phyloP scores from a whole-genome alignment of 2,113 vertebrate genomes.

The Pterophyllum scalare region DNA sequence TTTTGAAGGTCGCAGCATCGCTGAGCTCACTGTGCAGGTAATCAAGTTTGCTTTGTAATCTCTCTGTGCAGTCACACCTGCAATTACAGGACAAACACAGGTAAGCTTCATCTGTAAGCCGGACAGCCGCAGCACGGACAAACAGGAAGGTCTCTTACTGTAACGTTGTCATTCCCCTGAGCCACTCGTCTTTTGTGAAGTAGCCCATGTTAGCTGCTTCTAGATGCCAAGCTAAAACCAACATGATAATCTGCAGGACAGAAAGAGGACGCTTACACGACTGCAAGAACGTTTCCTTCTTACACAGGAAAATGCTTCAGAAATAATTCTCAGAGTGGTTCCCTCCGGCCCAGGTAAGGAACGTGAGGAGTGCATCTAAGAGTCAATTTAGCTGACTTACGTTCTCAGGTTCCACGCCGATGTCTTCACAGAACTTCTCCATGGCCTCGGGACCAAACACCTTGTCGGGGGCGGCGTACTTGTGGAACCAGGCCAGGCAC shows the following conservation, averaged over 20 bases:
- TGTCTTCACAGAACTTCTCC: slow-evolving; percentile 98
- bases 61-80: slow-evolving; percentile 95
- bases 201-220: slow-evolving; percentile 97
- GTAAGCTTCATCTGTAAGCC: not conserved
- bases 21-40: slow-evolving; percentile 91
- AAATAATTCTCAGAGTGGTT: not conserved
- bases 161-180: slow-evolving; percentile 95
- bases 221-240: slow-evolving; percentile 97
- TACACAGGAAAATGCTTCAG: not conserved
- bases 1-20: slow-evolving; percentile 92
- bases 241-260: slow-evolving; percentile 90
- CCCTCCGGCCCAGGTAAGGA: not conserved
- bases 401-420: slow-evolving; percentile 96
- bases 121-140: not conserved
- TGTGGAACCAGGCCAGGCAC: slow-evolving; percentile 97
- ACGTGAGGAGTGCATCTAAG: not conserved
- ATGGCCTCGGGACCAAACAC: slow-evolving; percentile 95
- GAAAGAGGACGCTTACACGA: not conserved
- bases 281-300: not conserved
- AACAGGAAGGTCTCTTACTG: slow-evolving; percentile 84
- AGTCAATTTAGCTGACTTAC: slow-evolving; percentile 75
- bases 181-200: slow-evolving; percentile 98
- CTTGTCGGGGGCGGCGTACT: slow-evolving; percentile 93
- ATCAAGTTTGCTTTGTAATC: slow-evolving; percentile 92
- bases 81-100: not conserved